Conservation (phyloP, 2,888 invertebrate genomes). For the Tenthredo amoena region DNA sequence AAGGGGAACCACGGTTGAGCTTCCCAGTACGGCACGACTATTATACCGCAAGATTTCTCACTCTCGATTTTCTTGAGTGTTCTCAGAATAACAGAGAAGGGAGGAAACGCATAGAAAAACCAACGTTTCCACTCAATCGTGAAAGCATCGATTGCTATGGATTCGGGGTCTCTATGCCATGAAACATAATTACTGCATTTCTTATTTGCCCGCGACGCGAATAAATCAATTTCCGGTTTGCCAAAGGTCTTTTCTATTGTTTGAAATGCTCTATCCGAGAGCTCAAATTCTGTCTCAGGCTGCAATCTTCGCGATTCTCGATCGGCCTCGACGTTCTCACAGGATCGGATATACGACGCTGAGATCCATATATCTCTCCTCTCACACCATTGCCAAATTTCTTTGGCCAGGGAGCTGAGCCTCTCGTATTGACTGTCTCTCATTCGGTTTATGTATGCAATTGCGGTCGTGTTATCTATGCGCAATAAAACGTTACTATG, state of each 20-base stretch:
- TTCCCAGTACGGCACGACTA: conserved; percentile 65
- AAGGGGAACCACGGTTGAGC: conserved; percentile 66
- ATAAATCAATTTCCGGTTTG: conserved; percentile 57
- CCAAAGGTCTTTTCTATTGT: conserved; percentile 43
- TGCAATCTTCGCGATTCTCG: conserved; percentile 55
- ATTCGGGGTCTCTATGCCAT: conserved; percentile 56
- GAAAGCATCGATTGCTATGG: conserved; percentile 58
- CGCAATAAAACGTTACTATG: background rate
- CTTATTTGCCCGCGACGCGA: conserved; percentile 57
- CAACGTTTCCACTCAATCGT: conserved; percentile 50
- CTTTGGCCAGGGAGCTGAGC: conserved; percentile 33
- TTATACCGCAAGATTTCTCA: conserved; percentile 64
- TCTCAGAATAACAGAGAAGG: conserved; percentile 59
- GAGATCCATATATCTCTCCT: conserved; percentile 52
- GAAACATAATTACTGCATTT: conserved; percentile 59
- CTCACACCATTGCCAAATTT: conserved; percentile 58
- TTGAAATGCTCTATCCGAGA: conserved; percentile 46
- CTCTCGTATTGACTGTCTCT: conserved; percentile 49
- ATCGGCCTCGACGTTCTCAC: conserved; percentile 51
- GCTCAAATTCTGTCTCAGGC: conserved; percentile 55
- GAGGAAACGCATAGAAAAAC: conserved; percentile 59
- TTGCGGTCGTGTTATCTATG: conserved; percentile 55
- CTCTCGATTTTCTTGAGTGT: conserved; percentile 62
- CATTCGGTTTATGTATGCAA: conserved; percentile 58
- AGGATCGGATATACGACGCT: conserved; percentile 30